Evolutionary conservation across 2,113 vertebrate genomes (phyloP), one percentile per base, ranked within the genome.

Genomic region (Nothocercus nigrocapillus): DNA sequence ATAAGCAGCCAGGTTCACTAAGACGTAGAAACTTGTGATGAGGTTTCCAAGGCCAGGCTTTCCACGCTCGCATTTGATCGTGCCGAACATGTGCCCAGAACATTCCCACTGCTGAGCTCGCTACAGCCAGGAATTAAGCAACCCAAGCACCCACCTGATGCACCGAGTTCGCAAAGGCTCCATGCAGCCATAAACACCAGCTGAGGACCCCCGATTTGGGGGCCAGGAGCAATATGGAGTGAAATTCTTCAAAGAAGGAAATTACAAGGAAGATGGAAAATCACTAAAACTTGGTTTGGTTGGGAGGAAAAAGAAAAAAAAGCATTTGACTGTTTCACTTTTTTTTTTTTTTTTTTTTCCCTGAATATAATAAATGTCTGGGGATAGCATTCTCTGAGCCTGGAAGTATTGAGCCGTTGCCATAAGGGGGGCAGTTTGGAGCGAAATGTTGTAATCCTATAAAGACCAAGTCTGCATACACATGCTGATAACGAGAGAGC

Each of bases 311-410:
- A 32, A n/a, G n/a, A n/a, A 54, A 85, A 86, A 64, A 81, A 51
- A 36, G 0, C 1, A 5, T 44, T 63, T 58, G 0, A 12, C 0
- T 64, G 1, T 1, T 14, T 62, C 2, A 11, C 20, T 42, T 30
- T 5, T 19, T 49, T 38, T 58, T 9, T 20, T 42, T 44, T 44
- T 44, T 22, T 40, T 28, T 11, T 18, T 49, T 38, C 53, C 7
- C 36, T 42, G 20, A 1, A 5, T 27, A 4, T 20, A 53, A 20
- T 30, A 70, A n/a, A 70, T 30, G 17, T 3, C 3, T 44, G 24
- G 7, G 17, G 22, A 67, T 40, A 45, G 7, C 7, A 18, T 3
- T n/a, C 32, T 44, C 56, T 61, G 8, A 21, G 14, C 11, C 19
- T 62, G 62, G 49, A 82, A 85, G 4, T 7, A 62, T n/a, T 17